A percentile compares a stretch with the other conserved stretches of the same genome.
These are phyloP conservation scores for Chaenodraco wilsoni DNA, from an alignment of 2,797 vertebrate species.

Conservation along the genomic window DNA sequence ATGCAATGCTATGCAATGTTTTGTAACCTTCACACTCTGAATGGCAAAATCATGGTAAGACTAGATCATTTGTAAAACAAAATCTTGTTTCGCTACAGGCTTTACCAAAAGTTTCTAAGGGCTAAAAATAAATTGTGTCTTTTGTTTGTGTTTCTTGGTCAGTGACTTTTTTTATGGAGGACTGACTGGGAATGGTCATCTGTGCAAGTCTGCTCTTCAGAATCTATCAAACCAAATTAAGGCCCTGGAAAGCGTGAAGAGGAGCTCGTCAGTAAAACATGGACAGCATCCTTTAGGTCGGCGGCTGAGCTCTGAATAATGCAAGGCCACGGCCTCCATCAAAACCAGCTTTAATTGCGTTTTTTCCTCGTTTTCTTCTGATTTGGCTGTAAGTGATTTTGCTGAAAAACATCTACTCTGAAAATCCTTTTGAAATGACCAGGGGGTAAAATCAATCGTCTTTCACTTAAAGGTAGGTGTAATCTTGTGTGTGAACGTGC, in stretches of 20 bases:
- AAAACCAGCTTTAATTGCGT: constrained; percentile 65
- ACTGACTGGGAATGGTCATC: constrained; percentile 12
- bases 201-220: constrained; percentile 16
- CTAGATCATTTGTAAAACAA: too few species aligned
- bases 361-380: constrained; percentile 30
- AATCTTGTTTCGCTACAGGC: too few species aligned
- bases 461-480: constrained; percentile 30
- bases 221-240: constrained; percentile 47
- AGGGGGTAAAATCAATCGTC: constrained; percentile 61
- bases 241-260: constrained; percentile 20
- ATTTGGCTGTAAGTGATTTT: constrained; percentile 35
- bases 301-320: constrained; percentile 62
- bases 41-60: too few species aligned
- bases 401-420: constrained; percentile 39
- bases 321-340: constrained; percentile 58
- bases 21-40: too few species aligned
- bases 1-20: too few species aligned
- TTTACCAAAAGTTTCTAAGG: too few species aligned
- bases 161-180: neutral
- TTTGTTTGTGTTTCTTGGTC: constrained; percentile 15
- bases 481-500: neutral
- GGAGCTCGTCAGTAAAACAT: constrained; percentile 62
- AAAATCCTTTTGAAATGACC: constrained; percentile 62
- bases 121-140: neutral
- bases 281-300: constrained; percentile 50